Base-by-base conservation (phyloP, 92 coral and sea anemone genomes). In the Pocillopora grandis region DNA sequence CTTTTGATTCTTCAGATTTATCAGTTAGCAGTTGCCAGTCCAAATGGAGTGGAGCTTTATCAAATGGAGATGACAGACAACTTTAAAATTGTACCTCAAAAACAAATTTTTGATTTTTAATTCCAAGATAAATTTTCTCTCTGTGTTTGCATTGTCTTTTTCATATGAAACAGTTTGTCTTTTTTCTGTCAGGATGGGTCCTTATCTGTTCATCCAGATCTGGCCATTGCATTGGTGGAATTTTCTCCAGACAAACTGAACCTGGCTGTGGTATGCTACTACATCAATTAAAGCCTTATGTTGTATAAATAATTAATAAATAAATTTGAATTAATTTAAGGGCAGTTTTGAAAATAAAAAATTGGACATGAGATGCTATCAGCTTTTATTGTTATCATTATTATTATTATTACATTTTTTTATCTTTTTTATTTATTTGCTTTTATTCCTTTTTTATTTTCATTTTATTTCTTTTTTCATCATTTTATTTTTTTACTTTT, bases 21-120 rank as follows among this genome's bases (percentile, higher is more conserved):
- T 77, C 73, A 69, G 57, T 76, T 90, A 64, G 98, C 93, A 35
- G 89, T 94, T 76, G 98, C 98, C 48, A 95, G 98, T 17, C 98
- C 98, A 52, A 91, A 94, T 88, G 98, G 98, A 79, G 98, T 91
- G 35, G 98, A 94, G 72, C 76, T 93, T 13, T 73, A 72, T 82
- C 70, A 74, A 62, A 20, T 86, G 82, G 91, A 79, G 62, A 37
- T 80, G n/a, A 76, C 37, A 60, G 72, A 85, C 12, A 56, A 12
- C 65, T 17, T 92, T 10, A 61, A 58, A 14, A 82, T 84, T 89
- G 94, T 90, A 70, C 33, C 11, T 27, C 18, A 59, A 12, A 59
- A 12, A 59, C 1, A 59, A 7, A 12, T 59, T 59, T 12, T 59
- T 59, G 10, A 59, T 59, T 12, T 59, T 7, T 59, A 59, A 12